Conservation (phyloP, 2,113 vertebrate genomes). For the Hydrochoerus hydrochaeris region DNA sequence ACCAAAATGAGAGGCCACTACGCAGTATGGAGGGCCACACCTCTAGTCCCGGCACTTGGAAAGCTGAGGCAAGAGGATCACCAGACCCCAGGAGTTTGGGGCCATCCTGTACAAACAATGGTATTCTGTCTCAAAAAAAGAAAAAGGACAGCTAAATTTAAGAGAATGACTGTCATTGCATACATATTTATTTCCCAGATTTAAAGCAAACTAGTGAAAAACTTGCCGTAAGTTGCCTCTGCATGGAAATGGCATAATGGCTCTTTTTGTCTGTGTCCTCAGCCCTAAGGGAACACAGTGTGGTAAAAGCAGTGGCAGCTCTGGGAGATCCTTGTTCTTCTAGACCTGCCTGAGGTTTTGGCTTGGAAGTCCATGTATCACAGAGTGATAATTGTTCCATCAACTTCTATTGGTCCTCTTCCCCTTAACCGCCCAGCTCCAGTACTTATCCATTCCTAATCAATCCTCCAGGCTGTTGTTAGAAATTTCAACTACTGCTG, state of each 20-base stretch:
- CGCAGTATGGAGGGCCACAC: background rate
- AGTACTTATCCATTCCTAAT: background rate
- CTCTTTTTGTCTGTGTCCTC: background rate
- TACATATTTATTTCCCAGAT: background rate
- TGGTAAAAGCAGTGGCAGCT: fast-evolving
- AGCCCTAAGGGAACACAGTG: too few relatives aligned
- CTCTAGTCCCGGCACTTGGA: background rate
- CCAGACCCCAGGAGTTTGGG: background rate
- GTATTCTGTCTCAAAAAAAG: background rate
- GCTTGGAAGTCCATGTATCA: background rate
- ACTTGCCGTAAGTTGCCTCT: background rate
- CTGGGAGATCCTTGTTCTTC: background rate
- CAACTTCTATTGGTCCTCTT: background rate
- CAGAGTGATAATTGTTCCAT: background rate
- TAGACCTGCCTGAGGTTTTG: background rate
- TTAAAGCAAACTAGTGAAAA: background rate
- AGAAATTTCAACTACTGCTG: background rate
- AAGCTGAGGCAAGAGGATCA: background rate
- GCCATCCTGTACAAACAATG: background rate
- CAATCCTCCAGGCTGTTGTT: background rate
- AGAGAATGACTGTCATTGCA: too few relatives aligned
- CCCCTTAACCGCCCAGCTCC: background rate
- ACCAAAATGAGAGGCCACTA: background rate
- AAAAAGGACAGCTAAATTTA: too few relatives aligned
- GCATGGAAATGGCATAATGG: too few relatives aligned